Conservation (phyloP, 2,888 invertebrate species). For the Polyommatus iphigenia region DNA sequence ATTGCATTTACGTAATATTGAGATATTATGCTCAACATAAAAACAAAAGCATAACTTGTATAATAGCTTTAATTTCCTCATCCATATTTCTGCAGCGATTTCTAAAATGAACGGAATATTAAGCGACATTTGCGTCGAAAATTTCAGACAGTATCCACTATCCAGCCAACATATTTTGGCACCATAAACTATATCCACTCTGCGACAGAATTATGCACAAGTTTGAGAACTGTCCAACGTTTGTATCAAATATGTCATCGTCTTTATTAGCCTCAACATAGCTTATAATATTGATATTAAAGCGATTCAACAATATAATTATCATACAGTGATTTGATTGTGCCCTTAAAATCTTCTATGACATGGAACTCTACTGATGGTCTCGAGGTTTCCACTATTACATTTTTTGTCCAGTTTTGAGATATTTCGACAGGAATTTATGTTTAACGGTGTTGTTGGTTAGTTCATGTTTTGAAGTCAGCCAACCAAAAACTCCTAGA, state of each 20-base stretch:
- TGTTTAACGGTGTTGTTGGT: no score
- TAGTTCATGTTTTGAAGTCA: no score
- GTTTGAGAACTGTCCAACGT: slow-evolving; percentile 25
- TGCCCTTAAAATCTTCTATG: no score
- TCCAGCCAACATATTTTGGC: slow-evolving; percentile 29
- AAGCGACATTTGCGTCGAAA: slow-evolving; percentile 26
- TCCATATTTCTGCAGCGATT: neutral
- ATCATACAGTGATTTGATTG: neutral
- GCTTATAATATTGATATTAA: neutral
- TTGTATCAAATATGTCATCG: slow-evolving; percentile 22
- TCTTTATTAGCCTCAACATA: neutral
- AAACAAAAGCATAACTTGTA: neutral
- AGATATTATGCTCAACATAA: no score
- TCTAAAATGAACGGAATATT: neutral
- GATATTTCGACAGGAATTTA: no score
- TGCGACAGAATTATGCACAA: slow-evolving; percentile 25
- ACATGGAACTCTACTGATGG: no score
- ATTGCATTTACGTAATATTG: no score
- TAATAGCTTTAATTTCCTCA: neutral
- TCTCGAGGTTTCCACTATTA: no score
- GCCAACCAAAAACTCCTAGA: no score
- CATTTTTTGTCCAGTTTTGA: no score
- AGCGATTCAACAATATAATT: neutral
- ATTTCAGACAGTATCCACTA: slow-evolving; percentile 27
- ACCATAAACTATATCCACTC: neutral